Percentiles rank a stretch among this genome's conserved stretches.
Evolutionary conservation across 2,888 invertebrate species (phyloP).

Genomic region (Biston stratarius): DNA sequence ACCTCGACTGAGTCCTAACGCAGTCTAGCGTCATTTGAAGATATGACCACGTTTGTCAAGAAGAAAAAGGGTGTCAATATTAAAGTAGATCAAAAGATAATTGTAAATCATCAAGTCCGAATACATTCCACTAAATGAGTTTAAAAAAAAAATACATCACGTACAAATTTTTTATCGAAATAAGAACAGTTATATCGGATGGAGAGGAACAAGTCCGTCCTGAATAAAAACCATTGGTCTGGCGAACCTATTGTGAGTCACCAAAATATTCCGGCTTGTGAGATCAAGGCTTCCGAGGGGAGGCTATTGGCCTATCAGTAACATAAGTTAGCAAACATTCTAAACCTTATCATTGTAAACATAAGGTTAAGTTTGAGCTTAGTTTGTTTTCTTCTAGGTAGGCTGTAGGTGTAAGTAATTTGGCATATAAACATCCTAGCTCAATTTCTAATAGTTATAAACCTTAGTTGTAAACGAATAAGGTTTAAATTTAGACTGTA

Average conservation of each 20-base stretch:
- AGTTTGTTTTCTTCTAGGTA: constrained; percentile 20
- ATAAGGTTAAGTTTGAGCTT: constrained; percentile 12
- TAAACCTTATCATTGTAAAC: constrained; percentile 4
- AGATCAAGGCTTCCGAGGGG: constrained; percentile 67
- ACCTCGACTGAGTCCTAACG: no score
- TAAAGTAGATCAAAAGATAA: no score
- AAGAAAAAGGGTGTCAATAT: no score
- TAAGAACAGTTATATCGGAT: constrained; percentile 38
- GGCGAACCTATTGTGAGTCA: constrained; percentile 53
- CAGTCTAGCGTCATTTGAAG: no score
- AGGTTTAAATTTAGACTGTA: background rate
- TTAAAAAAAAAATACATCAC: constrained; percentile 6
- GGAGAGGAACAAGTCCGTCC: constrained; percentile 16
- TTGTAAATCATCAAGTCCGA: no score
- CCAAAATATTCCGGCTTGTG: constrained; percentile 58
- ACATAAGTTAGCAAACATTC: constrained; percentile 25
- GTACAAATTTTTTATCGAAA: constrained; percentile 9
- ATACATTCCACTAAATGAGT: background rate
- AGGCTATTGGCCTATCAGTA: constrained; percentile 69
- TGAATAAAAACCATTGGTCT: constrained; percentile 32
- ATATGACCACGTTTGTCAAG: no score
- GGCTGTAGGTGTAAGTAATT: constrained; percentile 29
- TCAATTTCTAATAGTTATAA: background rate
- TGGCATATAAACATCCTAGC: constrained; percentile 3
- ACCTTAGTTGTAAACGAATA: background rate